Evolutionary conservation across 2,113 vertebrate species (phyloP).

Genomic region (Hypomesus transpacificus): DNA sequence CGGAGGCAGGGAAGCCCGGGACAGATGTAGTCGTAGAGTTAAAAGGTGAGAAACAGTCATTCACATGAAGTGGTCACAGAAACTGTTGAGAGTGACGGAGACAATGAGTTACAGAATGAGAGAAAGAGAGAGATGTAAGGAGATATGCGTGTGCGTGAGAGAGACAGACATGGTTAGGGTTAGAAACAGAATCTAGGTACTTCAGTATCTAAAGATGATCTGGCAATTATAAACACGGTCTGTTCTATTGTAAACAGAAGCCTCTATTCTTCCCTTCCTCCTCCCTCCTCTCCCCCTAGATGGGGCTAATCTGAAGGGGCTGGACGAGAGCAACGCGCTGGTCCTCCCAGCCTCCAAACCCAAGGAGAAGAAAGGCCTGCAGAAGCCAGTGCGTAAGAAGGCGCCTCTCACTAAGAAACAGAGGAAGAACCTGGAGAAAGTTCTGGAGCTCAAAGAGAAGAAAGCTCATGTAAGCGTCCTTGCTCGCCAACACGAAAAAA

Average conservation of each 20-base stretch:
- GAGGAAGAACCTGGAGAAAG: conserved; percentile 82
- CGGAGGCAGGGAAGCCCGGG: conserved; percentile 19
- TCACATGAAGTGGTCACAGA: too few species aligned
- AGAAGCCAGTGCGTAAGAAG: conserved; percentile 57
- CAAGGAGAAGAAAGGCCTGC: conserved; percentile 61
- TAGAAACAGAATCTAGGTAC: too few species aligned
- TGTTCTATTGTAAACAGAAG: too few species aligned
- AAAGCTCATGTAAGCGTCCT: conserved; percentile 76
- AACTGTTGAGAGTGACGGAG: too few species aligned
- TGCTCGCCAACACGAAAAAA: not conserved
- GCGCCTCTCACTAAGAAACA: conserved; percentile 86
- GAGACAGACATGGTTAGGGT: too few species aligned
- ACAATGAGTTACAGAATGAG: too few species aligned
- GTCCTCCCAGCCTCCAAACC: conserved; percentile 80
- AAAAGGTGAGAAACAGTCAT: conserved; percentile 51
- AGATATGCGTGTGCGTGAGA: too few species aligned
- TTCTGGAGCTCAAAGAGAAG: conserved; percentile 90
- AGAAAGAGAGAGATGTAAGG: too few species aligned
- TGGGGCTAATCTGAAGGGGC: conserved; percentile 74
- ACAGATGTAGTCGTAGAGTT: conserved; percentile 65
- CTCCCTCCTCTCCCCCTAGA: not conserved
- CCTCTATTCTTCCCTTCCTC: too few species aligned
- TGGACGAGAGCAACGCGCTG: conserved; percentile 84
- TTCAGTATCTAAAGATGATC: too few species aligned
- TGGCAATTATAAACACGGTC: too few species aligned